These are phyloP conservation scores for Sympetrum striolatum DNA, from an alignment of 2,888 invertebrate species.

Conservation along the genomic window DNA sequence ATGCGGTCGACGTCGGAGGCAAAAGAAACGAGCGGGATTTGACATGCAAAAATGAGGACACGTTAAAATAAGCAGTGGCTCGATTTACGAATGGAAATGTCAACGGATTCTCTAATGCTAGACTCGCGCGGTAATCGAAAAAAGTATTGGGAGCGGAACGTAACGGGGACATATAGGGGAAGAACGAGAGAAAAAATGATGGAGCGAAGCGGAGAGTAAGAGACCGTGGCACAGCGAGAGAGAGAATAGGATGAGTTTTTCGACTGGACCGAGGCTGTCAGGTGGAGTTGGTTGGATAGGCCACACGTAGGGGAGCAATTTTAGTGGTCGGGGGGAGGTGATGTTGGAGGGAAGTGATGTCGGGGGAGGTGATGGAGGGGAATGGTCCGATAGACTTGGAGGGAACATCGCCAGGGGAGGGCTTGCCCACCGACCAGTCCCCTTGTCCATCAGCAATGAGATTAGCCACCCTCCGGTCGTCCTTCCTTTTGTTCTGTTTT, in stretches of 20 bases:
- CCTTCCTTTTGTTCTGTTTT: background rate
- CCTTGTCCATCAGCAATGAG: background rate
- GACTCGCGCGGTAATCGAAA: background rate
- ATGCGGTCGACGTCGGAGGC: too few relatives aligned
- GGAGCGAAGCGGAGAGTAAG: background rate
- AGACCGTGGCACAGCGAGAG: background rate
- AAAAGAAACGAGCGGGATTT: background rate
- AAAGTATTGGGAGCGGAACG: too few relatives aligned
- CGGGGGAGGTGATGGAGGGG: constrained; percentile 47
- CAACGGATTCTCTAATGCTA: background rate
- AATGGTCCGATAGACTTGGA: constrained; percentile 46
- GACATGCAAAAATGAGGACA: background rate
- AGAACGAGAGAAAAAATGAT: background rate
- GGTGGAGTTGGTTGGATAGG: background rate
- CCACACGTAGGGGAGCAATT: constrained; percentile 54
- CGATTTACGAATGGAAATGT: background rate
- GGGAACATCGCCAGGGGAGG: constrained; percentile 51
- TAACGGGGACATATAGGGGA: background rate
- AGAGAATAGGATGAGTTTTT: background rate
- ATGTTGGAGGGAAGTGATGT: constrained; percentile 53
- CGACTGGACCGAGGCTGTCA: background rate
- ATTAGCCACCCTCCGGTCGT: background rate
- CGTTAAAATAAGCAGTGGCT: background rate
- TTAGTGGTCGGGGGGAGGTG: constrained; percentile 55
- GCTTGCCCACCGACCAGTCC: constrained; percentile 34